Evolutionary conservation across 2,797 vertebrate species (phyloP).

Genomic region (Halcyon chelicuti): DNA sequence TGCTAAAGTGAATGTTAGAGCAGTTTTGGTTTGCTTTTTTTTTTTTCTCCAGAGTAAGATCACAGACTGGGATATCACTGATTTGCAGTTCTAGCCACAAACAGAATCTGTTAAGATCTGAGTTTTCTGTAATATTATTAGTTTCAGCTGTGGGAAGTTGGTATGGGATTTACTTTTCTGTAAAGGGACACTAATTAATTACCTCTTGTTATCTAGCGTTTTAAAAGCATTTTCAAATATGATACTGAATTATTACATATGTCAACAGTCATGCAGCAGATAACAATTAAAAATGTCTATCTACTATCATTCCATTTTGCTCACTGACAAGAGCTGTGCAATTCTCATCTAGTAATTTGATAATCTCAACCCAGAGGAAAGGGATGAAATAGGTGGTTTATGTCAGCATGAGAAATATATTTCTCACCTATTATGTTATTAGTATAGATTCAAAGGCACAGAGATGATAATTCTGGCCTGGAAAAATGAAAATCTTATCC

Average conservation of each 20-base stretch:
- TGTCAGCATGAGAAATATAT: conserved; percentile 1
- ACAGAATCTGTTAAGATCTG: conserved; percentile 2
- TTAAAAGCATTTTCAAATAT: conserved; percentile 4
- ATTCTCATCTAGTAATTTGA: not conserved
- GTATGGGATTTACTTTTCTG: not conserved
- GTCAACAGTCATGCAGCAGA: not conserved
- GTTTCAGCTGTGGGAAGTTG: not conserved
- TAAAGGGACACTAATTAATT: not conserved
- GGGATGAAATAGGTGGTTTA: conserved; percentile 1
- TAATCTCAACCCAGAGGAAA: conserved; percentile 14
- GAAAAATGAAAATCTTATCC: conserved; percentile 46
- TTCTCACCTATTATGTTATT: conserved; percentile 20
- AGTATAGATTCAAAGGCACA: conserved; percentile 52
- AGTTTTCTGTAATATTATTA: conserved; percentile 10
- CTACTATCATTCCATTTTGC: not conserved
- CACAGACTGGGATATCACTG: not conserved
- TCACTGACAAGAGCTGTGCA: not conserved
- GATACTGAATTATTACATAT: conserved; percentile 4
- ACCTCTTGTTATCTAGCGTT: not conserved
- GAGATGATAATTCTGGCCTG: conserved; percentile 11
- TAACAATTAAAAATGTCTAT: not conserved
- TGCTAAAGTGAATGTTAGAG: not conserved
- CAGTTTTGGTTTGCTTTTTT: not conserved
- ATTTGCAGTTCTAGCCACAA: not conserved
- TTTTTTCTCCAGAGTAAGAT: not conserved